Evolutionary conservation across 1,140 invertebrate genomes (phyloP).

Genomic region (Papilio helenus): DNA sequence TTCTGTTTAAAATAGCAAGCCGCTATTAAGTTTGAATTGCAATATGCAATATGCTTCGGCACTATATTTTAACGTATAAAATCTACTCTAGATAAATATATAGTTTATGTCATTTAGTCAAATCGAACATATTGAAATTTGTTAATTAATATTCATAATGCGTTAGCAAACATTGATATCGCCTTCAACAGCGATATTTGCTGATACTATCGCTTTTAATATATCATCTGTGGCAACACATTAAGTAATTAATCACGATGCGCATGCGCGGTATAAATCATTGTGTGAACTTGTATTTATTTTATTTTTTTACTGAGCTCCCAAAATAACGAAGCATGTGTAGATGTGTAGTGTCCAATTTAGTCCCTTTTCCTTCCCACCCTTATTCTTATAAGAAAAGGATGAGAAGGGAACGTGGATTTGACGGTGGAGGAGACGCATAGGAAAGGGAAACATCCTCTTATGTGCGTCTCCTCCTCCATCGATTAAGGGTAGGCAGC

Average conservation of each 20-base stretch:
- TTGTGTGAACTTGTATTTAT: background rate
- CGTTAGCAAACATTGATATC: slow-evolving; percentile 29
- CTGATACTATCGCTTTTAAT: slow-evolving; percentile 29
- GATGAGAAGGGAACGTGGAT: no score
- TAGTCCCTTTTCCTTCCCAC: no score
- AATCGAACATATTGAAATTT: slow-evolving; percentile 16
- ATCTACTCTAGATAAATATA: background rate
- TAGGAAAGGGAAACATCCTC: no score
- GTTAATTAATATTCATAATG: slow-evolving; percentile 27
- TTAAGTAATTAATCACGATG: slow-evolving; percentile 30
- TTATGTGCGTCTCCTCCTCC: no score
- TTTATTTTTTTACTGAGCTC: background rate
- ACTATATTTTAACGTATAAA: no score
- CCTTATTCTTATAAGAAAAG: no score
- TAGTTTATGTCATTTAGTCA: background rate
- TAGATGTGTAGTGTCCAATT: no score
- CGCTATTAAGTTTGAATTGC: background rate
- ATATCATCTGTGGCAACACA: slow-evolving; percentile 11
- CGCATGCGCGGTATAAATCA: background rate
- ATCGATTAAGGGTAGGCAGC: no score
- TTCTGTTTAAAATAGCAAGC: background rate
- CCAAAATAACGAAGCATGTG: background rate
- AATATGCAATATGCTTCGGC: no score
- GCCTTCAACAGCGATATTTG: slow-evolving; percentile 14
- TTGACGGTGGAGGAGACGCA: no score